Evolutionary conservation across 2,113 vertebrate genomes (phyloP), one percentile per base, ranked within the genome.

Genomic region (Elaphurus davidianus): DNA sequence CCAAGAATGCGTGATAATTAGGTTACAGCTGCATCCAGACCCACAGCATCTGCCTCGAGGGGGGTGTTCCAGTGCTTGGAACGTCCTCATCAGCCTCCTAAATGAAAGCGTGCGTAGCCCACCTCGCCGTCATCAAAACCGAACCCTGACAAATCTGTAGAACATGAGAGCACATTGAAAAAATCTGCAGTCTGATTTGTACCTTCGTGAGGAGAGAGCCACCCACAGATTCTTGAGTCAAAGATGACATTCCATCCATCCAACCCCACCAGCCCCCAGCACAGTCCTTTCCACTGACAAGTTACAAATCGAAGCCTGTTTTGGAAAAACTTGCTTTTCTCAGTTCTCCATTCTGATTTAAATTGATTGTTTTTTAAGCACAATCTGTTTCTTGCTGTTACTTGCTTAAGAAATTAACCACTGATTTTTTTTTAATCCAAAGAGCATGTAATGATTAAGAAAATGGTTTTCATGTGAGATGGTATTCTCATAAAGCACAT

Each of bases 1-100:
- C 91, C 92, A 98, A 94, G 98, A 98, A 98, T 97, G 98, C 17
- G 6, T 92, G 95, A 85, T 98, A 98, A 98, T 98, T 91, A 97
- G 94, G 98, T 98, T 96, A 94, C 59, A 95, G 87, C 82, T 76
- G 96, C 95, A 52, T 64, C 92, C 96, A 21, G 95, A 96, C 93
- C 97, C 96, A 33, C 94, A 83, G 95, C 74, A 33, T 96, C 95
- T 97, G 91, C 96, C 97, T 0, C 50, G 13, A 79, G 97, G 92
- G 87, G 90, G 81, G 93, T 19, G 92, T 54, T 52, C 95, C 96
- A 91, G 23, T 2, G 94, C n/a, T 0, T 50, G n/a, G 50, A 90
- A 71, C 62, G 57, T 89, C 81, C 94, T 78, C 96, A 16, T 21
- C 94, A 90, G 82, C 97, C 98, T 96, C 81, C 95, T 78, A 83